Evolutionary conservation across 2,797 vertebrate species (phyloP).

Genomic region (Carapus acus): DNA sequence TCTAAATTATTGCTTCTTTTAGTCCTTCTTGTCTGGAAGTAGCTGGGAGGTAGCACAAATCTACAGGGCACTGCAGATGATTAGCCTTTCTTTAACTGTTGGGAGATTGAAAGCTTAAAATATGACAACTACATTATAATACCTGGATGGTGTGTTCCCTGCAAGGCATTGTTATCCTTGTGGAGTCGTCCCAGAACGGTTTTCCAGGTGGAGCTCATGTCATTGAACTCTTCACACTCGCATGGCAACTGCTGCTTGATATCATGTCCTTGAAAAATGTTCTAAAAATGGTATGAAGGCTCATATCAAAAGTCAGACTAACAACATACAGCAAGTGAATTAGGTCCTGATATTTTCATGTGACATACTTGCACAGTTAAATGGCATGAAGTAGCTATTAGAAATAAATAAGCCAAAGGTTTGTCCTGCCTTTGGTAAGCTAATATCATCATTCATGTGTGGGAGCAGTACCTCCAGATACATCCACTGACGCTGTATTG

Average conservation of each 20-base stretch:
- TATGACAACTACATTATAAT: constrained; percentile 6
- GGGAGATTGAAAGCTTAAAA: neutral
- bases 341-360: neutral
- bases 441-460: neutral
- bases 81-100: too few relatives aligned
- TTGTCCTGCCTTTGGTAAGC: too few relatives aligned
- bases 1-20: too few relatives aligned
- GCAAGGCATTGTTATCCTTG: constrained; percentile 75
- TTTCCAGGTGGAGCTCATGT: constrained; percentile 79
- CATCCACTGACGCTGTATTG: constrained; percentile 85
- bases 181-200: constrained; percentile 72
- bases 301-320: neutral
- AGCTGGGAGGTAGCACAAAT: too few relatives aligned
- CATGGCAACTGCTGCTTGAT: constrained; percentile 81
- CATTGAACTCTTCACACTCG: constrained; percentile 78
- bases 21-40: too few relatives aligned
- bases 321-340: neutral
- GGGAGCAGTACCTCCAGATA: constrained; percentile 79
- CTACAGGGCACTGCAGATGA: too few relatives aligned
- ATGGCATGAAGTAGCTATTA: too few relatives aligned
- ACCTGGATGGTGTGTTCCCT: constrained; percentile 80
- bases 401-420: too few relatives aligned
- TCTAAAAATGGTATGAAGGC: constrained; percentile 60
- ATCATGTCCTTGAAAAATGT: constrained; percentile 87
- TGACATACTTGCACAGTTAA: too few relatives aligned